phyloP scores from a whole-genome alignment of 1,140 invertebrate genomes.

The Adoxophyes honmai region DNA sequence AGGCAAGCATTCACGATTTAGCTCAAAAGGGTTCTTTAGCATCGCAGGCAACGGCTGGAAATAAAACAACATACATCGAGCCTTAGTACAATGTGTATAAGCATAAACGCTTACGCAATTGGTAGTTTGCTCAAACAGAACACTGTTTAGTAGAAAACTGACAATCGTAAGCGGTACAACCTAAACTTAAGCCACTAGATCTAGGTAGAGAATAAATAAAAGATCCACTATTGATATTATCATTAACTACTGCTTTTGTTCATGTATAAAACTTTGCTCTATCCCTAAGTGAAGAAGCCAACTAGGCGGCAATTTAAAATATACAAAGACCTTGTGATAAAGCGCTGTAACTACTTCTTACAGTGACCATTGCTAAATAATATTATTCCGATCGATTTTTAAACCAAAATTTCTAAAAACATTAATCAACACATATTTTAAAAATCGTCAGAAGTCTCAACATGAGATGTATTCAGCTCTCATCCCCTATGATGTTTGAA shows the following conservation, averaged over 20 bases:
- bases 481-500: not conserved
- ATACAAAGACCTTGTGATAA: slow-evolving; percentile 24
- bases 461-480: not conserved
- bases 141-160: slow-evolving; percentile 32
- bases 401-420: not conserved
- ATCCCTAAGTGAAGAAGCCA: slow-evolving; percentile 23
- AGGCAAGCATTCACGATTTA: slow-evolving; percentile 77
- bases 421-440: not conserved
- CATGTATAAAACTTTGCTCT: slow-evolving; percentile 17
- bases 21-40: slow-evolving; percentile 76
- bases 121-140: slow-evolving; percentile 35
- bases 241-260: slow-evolving; percentile 2
- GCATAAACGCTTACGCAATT: slow-evolving; percentile 28
- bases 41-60: slow-evolving; percentile 77
- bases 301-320: slow-evolving; percentile 23
- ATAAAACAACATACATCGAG: slow-evolving; percentile 77
- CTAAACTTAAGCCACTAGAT: slow-evolving; percentile 66
- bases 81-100: slow-evolving; percentile 63
- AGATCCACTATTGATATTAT: not conserved
- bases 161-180: slow-evolving; percentile 44
- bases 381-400: slow-evolving; percentile 10
- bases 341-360: slow-evolving; percentile 29
- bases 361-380: not conserved
- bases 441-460: not conserved
- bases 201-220: slow-evolving; percentile 34